Base-by-base conservation (phyloP, 1,140 invertebrate genomes). In the Heliconius hermathena region DNA sequence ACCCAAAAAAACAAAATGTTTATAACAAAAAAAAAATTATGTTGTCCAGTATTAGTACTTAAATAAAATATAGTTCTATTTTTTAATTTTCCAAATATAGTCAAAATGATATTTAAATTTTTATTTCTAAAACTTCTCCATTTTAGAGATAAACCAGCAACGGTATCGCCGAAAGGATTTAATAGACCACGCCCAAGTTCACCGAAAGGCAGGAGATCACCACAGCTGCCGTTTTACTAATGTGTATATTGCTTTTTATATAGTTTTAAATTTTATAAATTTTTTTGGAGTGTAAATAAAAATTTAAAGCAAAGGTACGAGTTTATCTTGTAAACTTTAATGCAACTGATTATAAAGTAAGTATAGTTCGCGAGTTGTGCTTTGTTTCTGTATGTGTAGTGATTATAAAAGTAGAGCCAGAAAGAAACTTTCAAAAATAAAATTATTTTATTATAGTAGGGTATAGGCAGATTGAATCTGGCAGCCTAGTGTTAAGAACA, bases 141-240 rank as follows among this genome's bases (percentile, higher is more conserved):
- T 8, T 52, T 52, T 18, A 84, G 74, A 77, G 85, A 81, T 3
- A 81, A 79, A 57, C 41, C 74, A 36, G 26, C 71, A 20, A 73
- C n/a, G 22, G 70, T 60, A 2, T 52, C 77, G 20, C 71, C 83
- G 2, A 76, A 76, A 74, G 76, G 41, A 26, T 82, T 81, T 74
- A 81, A 60, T 29, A 75, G 66, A 46, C 38, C 83, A 22, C 82
- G 85, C 1, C 90, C 89, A 0, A 76, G 73, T 33, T 90, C 90
- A 1, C 88, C 89, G 1, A 90, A 87, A 76, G 85, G 84, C 20
- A 82, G 86, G n/a, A 79, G 82, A 36, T 85, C 74, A 9, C n/a
- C 81, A 13, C 83, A 83, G 20, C 74, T 83, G 1, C 70, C 81
- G 0, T 83, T 81, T 72, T 82, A 84, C 57, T 83, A 74, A 86